phyloP scores from a whole-genome alignment of 2,888 invertebrate species.

The Dioctria linearis region DNA sequence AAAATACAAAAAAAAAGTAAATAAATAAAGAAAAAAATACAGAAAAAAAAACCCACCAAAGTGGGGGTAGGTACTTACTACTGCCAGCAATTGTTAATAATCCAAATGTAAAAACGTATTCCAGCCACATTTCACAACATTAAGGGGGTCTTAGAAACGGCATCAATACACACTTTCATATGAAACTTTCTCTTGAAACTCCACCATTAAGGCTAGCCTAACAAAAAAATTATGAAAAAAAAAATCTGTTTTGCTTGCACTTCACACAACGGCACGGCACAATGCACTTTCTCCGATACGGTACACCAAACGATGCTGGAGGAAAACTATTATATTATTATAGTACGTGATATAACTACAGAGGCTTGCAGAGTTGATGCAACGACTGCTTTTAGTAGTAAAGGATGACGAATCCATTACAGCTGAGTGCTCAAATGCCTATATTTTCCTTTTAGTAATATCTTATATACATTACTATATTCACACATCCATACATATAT shows the following conservation, averaged over 20 bases:
- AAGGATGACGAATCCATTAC: slow-evolving; percentile 46
- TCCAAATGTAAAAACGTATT: slow-evolving; percentile 70
- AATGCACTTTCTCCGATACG: background rate
- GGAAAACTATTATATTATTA: no score
- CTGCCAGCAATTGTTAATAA: slow-evolving; percentile 64
- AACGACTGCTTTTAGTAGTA: slow-evolving; percentile 22
- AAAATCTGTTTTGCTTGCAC: slow-evolving; percentile 44
- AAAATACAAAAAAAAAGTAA: no score
- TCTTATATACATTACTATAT: background rate
- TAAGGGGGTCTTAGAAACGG: slow-evolving; percentile 52
- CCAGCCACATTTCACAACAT: slow-evolving; percentile 71
- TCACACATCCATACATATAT: background rate
- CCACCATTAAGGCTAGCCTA: slow-evolving; percentile 39
- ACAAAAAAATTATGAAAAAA: background rate
- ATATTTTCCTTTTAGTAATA: slow-evolving; percentile 5
- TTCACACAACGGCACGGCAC: slow-evolving; percentile 21
- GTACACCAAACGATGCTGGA: no score
- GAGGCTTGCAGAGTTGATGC: background rate
- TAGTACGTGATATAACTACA: background rate
- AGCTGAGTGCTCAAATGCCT: slow-evolving; percentile 37
- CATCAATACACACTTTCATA: slow-evolving; percentile 41
- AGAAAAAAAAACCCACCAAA: no score
- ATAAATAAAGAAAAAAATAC: no score
- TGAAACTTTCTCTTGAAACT: slow-evolving; percentile 36
- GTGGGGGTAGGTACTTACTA: slow-evolving; percentile 58